These are phyloP conservation scores for Apogon talboti DNA, from an alignment of 2,797 vertebrate genomes.

Conservation along the genomic window DNA sequence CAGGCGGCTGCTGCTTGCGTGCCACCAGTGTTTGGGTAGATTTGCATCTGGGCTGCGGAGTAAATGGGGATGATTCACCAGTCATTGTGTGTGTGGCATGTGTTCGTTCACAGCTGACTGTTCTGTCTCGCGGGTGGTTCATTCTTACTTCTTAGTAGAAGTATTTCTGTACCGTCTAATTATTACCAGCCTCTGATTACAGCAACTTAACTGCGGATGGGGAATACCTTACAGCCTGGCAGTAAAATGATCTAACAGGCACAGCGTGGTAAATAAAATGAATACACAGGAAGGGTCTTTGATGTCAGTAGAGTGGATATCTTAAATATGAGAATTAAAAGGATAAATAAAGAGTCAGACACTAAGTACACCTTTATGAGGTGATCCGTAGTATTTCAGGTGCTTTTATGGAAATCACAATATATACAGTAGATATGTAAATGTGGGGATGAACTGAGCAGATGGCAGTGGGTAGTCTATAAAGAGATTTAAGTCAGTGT, in stretches of 20 bases:
- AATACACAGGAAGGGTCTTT: constrained; percentile 12
- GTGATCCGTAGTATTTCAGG: constrained; percentile 8
- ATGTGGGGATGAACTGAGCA: constrained; percentile 15
- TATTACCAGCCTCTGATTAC: constrained; percentile 20
- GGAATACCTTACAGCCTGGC: neutral
- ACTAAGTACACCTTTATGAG: neutral
- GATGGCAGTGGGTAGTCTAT: constrained; percentile 9
- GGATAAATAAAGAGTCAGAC: neutral
- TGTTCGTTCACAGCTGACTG: constrained; percentile 19
- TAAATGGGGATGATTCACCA: constrained; percentile 69
- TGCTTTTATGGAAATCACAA: constrained; percentile 26
- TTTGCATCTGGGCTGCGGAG: constrained; percentile 78
- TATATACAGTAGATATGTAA: constrained; percentile 1
- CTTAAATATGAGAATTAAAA: neutral
- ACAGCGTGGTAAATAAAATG: neutral
- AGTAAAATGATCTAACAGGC: neutral
- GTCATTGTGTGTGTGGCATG: constrained; percentile 35
- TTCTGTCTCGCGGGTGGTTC: constrained; percentile 21
- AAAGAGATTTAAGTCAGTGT: constrained; percentile 10
- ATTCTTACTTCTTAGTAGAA: constrained; percentile 31
- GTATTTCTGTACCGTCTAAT: constrained; percentile 21
- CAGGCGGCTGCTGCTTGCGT: constrained; percentile 77
- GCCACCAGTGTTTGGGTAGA: constrained; percentile 76
- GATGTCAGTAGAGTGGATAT: constrained; percentile 11
- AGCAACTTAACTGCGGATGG: constrained; percentile 18